Evolutionary conservation across 2,113 vertebrate species (phyloP), one percentile per base, ranked within the genome.

Genomic region (Notiomystis cincta): DNA sequence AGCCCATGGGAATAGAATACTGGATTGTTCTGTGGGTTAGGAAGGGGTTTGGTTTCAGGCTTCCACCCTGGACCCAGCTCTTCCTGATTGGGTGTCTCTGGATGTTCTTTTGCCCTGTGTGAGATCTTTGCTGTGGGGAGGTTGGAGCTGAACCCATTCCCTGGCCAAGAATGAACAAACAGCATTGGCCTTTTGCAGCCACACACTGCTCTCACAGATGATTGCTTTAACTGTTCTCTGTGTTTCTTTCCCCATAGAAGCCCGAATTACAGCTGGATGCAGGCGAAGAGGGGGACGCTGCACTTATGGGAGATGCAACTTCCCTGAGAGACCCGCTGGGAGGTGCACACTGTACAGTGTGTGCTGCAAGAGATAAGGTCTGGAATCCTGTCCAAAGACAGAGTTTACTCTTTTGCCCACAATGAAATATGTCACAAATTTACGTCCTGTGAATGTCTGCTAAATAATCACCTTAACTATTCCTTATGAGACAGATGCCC

Each of bases 301-400:
- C 19, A 3, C 0, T 4, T 13, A 11, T 0, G 10, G 45, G 2
- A 1, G 1, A 3, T 96, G 95, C 16, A 3, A 0, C 0, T 17
- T 2, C 30, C 17, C 44, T 28, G 0, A 2, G 0, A 22, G 0
- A 50, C 0, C 6, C 7, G 0, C 57, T 44, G 95, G 86, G 47
- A 78, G 2, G 28, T 95, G 93, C 50, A 7, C 62, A 0, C 0
- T 1, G 1, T 66, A 16, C 7, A 21, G 2, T 0, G 3, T 1
- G 1, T 96, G 95, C 60, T 96, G 93, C 56, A 73, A 0, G 61
- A 42, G 13, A 78, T 96, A 65, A 69, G 79, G 11, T 45, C 15
- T 5, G 12, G 14, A 35, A 18, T 15, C 14, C 11, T 64, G 25
- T 4, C 8, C 23, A 24, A 48, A 24, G 9, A 56, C 23, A 42